phyloP scores from a whole-genome alignment of 2,888 invertebrate species.

The Nomada goodeniana region DNA sequence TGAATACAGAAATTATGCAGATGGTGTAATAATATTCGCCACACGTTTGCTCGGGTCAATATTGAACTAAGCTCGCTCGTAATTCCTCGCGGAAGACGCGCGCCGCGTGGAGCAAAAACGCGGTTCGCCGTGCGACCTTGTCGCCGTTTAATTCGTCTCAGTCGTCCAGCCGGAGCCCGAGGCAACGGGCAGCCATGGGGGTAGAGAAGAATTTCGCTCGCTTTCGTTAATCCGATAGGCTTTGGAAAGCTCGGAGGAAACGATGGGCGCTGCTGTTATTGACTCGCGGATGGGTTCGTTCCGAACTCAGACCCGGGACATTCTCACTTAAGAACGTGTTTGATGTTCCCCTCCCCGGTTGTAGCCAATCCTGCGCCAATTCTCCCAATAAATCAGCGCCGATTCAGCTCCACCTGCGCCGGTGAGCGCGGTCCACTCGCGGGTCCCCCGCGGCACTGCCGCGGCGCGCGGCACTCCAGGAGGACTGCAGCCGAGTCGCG shows the following conservation, averaged over 20 bases:
- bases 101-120: slow-evolving; percentile 49
- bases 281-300: too few species aligned
- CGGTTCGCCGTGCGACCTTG: slow-evolving; percentile 20
- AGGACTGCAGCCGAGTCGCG: slow-evolving; percentile 53
- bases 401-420: background rate
- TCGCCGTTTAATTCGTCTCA: background rate
- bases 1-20: slow-evolving; percentile 83
- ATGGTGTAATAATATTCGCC: slow-evolving; percentile 82
- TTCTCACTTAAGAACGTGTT: background rate
- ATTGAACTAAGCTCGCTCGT: slow-evolving; percentile 80
- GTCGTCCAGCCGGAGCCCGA: too few species aligned
- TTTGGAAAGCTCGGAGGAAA: too few species aligned
- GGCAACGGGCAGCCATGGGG: too few species aligned
- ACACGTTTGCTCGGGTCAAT: slow-evolving; percentile 82
- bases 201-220: too few species aligned
- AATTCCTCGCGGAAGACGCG: slow-evolving; percentile 73
- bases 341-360: too few species aligned
- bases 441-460: slow-evolving; percentile 6
- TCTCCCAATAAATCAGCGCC: slow-evolving; percentile 10
- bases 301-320: too few species aligned
- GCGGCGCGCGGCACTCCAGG: slow-evolving; percentile 17
- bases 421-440: background rate
- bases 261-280: too few species aligned
- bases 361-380: background rate
- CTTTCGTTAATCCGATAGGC: too few species aligned